Conservation (phyloP, 2,888 invertebrate species). For the Cataglyphis rosenhaueri region DNA sequence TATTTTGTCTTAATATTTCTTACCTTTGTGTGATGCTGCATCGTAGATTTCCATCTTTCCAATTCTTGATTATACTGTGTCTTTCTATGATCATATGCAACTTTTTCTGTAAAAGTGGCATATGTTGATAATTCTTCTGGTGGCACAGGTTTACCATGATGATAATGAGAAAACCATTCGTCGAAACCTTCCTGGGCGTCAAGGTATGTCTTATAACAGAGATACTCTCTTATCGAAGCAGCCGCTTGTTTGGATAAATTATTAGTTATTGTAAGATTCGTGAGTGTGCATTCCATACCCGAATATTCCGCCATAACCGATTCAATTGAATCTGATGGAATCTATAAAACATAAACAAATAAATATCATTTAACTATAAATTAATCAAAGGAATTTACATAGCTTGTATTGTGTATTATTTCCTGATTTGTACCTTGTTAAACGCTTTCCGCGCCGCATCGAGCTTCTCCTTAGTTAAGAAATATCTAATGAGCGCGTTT, state of each 20-base stretch:
- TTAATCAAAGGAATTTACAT: not conserved
- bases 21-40: conserved; percentile 90
- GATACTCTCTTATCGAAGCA: conserved; percentile 90
- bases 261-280: conserved; percentile 83
- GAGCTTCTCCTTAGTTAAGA: conserved; percentile 92
- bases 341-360: conserved; percentile 79
- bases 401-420: not conserved
- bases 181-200: conserved; percentile 95
- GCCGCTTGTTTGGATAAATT: conserved; percentile 86
- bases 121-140: conserved; percentile 88
- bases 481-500: conserved; percentile 95
- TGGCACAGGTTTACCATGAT: conserved; percentile 92
- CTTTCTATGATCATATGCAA: conserved; percentile 94
- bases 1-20: not conserved
- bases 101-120: conserved; percentile 94
- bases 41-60: conserved; percentile 90
- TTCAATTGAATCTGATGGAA: conserved; percentile 89
- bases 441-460: conserved; percentile 93
- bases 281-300: conserved; percentile 81
- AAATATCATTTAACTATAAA: conserved; percentile 14
- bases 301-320: conserved; percentile 86
- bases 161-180: conserved; percentile 94
- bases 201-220: conserved; percentile 95
- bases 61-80: conserved; percentile 93
- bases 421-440: conserved; percentile 86